Conservation (phyloP, 2,113 vertebrate genomes). For the Cynopterus brachyotis region DNA sequence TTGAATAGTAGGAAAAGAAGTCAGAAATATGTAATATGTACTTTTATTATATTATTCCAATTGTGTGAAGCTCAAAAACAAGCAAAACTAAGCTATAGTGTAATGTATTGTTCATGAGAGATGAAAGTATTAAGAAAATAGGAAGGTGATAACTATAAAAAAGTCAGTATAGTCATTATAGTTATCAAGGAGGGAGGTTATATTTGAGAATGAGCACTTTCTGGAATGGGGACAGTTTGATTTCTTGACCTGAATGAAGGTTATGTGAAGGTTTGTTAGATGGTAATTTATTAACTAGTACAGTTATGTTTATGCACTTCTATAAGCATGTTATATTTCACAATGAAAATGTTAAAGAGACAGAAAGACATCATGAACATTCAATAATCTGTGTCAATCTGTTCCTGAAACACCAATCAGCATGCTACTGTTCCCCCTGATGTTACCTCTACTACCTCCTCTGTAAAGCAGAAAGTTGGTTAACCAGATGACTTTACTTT, state of each 20-base stretch:
- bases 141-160: background rate
- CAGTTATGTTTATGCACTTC: background rate
- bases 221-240: background rate
- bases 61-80: background rate
- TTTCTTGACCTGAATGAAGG: background rate
- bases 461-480: background rate
- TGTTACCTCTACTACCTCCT: background rate
- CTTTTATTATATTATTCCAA: background rate
- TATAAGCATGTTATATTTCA: background rate
- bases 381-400: background rate
- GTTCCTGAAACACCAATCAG: background rate
- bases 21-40: background rate
- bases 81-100: background rate
- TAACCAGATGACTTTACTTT: background rate
- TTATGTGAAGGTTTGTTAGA: background rate
- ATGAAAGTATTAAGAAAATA: background rate
- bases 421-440: background rate
- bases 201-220: background rate
- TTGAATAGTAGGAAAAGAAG: background rate
- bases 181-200: background rate
- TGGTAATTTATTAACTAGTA: background rate
- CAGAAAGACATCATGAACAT: background rate
- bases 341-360: background rate
- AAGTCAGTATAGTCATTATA: background rate
- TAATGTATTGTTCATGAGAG: background rate